phyloP scores from a whole-genome alignment of 2,888 invertebrate genomes.

The Ectemnius cavifrons region DNA sequence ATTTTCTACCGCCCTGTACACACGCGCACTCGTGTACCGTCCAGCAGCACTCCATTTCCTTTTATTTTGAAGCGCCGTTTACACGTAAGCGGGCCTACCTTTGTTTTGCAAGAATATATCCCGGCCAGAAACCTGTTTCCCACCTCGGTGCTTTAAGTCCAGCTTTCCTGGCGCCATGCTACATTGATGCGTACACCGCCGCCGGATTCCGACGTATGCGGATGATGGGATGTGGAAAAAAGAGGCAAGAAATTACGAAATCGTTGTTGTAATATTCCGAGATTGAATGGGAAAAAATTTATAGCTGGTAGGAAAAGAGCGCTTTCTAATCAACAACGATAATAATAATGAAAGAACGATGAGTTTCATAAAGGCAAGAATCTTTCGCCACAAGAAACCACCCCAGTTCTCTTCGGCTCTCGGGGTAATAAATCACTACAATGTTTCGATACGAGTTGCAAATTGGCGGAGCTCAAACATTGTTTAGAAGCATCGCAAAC shows the following conservation, averaged over 20 bases:
- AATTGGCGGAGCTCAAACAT: neutral
- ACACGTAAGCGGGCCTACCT: slow-evolving; percentile 11
- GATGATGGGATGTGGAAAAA: neutral
- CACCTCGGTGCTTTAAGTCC: slow-evolving; percentile 8
- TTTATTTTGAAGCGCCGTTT: slow-evolving; percentile 7
- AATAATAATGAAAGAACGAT: too few species aligned
- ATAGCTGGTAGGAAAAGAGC: too few species aligned
- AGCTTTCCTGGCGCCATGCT: slow-evolving; percentile 3
- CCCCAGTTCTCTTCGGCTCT: neutral
- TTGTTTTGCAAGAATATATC: slow-evolving; percentile 24
- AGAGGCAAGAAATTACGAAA: slow-evolving; percentile 19
- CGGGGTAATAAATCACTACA: neutral
- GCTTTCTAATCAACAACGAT: too few species aligned
- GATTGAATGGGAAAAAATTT: neutral
- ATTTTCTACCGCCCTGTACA: slow-evolving; percentile 5
- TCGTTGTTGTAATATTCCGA: slow-evolving; percentile 17
- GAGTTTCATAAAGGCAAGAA: too few species aligned
- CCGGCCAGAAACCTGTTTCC: slow-evolving; percentile 22
- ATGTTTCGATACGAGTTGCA: neutral
- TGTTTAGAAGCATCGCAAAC: neutral
- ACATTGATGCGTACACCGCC: neutral
- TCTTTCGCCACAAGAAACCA: neutral
- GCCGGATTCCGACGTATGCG: neutral
- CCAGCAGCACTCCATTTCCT: neutral
- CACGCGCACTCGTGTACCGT: too few species aligned